phyloP scores from a whole-genome alignment of 2,888 invertebrate genomes.

The Chloromyia formosa region DNA sequence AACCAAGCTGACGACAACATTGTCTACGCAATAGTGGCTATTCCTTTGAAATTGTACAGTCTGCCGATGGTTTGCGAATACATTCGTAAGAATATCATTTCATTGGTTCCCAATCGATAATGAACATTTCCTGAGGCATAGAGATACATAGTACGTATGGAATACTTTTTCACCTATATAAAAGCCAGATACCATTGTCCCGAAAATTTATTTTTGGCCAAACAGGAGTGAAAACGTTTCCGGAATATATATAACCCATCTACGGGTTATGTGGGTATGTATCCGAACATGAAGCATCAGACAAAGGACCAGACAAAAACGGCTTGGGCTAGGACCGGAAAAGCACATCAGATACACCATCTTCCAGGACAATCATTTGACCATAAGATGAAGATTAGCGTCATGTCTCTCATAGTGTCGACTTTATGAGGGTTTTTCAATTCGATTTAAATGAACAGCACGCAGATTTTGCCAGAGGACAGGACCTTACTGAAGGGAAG shows the following conservation, averaged over 20 bases:
- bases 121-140: no score
- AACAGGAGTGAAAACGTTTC: not conserved
- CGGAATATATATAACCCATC: not conserved
- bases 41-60: no score
- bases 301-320: conserved; percentile 2
- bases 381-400: conserved; percentile 39
- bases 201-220: conserved; percentile 35
- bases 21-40: no score
- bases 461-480: not conserved
- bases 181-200: conserved; percentile 2
- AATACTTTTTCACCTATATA: not conserved
- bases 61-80: no score
- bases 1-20: no score
- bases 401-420: not conserved
- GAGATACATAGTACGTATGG: no score
- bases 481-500: not conserved
- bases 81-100: no score
- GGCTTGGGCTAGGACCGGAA: conserved; percentile 21
- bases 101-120: no score
- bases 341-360: conserved; percentile 28
- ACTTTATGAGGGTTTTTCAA: conserved; percentile 39
- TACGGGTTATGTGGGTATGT: not conserved
- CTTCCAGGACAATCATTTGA: conserved; percentile 33
- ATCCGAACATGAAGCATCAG: not conserved
- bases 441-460: conserved; percentile 41